Evolutionary conservation across 2,888 invertebrate species (phyloP).

Genomic region (Metellina segmentata): DNA sequence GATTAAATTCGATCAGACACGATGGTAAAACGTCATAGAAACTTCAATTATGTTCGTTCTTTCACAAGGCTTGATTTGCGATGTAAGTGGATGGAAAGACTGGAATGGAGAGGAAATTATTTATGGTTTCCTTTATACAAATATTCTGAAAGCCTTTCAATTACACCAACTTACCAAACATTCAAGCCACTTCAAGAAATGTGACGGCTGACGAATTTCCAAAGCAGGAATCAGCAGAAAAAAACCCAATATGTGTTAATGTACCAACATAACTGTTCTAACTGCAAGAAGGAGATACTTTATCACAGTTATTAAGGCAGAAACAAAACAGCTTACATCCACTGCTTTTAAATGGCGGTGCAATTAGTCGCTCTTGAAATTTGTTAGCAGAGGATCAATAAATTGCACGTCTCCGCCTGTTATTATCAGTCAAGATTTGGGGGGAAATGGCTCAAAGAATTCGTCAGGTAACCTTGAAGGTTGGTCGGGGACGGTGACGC

Average conservation of each 20-base stretch:
- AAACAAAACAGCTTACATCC: background rate
- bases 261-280: background rate
- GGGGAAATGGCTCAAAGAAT: constrained; percentile 16
- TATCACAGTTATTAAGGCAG: background rate
- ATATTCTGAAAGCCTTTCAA: too few relatives aligned
- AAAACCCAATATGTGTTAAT: background rate
- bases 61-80: too few relatives aligned
- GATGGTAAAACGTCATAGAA: too few relatives aligned
- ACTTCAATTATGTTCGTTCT: too few relatives aligned
- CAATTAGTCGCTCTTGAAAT: constrained; percentile 12
- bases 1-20: too few relatives aligned
- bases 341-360: background rate
- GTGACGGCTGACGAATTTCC: background rate
- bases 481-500: constrained; percentile 20
- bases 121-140: too few relatives aligned
- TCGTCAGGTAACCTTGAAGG: constrained; percentile 4
- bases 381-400: constrained; percentile 28
- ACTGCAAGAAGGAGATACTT: background rate
- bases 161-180: too few relatives aligned
- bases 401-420: constrained; percentile 35
- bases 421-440: constrained; percentile 16
- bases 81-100: too few relatives aligned
- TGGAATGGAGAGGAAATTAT: too few relatives aligned
- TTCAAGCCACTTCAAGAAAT: too few relatives aligned
- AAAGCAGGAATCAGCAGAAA: background rate